phyloP scores from a whole-genome alignment of 2,797 vertebrate genomes.

The Enteromius paludinosus region DNA sequence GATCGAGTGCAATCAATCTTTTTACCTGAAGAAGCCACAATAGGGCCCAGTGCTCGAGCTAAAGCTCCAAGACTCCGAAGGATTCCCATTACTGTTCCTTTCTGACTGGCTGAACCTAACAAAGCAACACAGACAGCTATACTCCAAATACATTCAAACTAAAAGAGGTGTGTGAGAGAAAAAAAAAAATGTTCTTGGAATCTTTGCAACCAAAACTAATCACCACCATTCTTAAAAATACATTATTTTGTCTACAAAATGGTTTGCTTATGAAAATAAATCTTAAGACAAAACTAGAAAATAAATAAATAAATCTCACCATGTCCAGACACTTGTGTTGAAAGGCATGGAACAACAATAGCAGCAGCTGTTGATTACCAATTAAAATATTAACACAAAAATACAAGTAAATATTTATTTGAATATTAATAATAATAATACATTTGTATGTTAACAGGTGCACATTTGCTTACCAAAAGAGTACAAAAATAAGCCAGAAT shows the following conservation, averaged over 20 bases:
- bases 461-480: slow-evolving; percentile 87
- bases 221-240: not conserved
- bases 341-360: slow-evolving; percentile 92
- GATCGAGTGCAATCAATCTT: not conserved
- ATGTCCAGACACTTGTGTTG: slow-evolving; percentile 88
- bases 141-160: not conserved
- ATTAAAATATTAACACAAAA: not conserved
- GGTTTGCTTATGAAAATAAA: not conserved
- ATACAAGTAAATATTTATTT: not conserved
- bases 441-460: not conserved
- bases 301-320: slow-evolving; percentile 77
- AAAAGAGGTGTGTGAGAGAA: not conserved
- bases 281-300: not conserved
- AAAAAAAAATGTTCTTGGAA: not conserved
- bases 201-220: not conserved
- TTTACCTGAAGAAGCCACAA: slow-evolving; percentile 87
- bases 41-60: slow-evolving; percentile 89
- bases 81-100: slow-evolving; percentile 95
- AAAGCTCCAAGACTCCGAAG: slow-evolving; percentile 92
- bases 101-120: slow-evolving; percentile 87
- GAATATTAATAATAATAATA: not conserved
- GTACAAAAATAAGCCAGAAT: slow-evolving; percentile 87
- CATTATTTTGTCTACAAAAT: not conserved
- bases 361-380: slow-evolving; percentile 85
- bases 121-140: slow-evolving; percentile 10